These are phyloP conservation scores for Phyto melanocephala DNA, from an alignment of 2,888 invertebrate species.

Conservation along the genomic window DNA sequence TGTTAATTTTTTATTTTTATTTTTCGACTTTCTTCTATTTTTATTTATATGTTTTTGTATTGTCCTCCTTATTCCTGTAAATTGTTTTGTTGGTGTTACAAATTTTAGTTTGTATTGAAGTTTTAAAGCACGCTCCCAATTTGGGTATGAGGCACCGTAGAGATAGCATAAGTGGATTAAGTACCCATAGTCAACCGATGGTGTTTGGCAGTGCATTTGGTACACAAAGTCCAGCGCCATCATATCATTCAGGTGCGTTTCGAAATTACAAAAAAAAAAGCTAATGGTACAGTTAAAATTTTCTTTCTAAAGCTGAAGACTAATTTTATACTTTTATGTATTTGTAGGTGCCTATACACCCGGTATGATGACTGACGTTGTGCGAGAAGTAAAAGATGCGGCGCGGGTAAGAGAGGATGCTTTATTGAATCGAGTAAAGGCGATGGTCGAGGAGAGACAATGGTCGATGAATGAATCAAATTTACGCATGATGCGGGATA, in stretches of 20 bases:
- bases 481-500: constrained; percentile 77
- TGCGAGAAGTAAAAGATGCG: constrained; percentile 86
- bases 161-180: constrained; percentile 80
- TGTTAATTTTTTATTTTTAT: constrained; percentile 55
- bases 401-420: constrained; percentile 86
- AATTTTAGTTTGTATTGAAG: constrained; percentile 81
- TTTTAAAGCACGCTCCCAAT: constrained; percentile 81
- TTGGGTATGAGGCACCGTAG: constrained; percentile 81
- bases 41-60: constrained; percentile 57
- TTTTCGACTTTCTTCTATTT: constrained; percentile 66
- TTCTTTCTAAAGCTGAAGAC: too few species aligned
- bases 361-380: constrained; percentile 86
- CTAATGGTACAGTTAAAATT: too few species aligned
- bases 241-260: constrained; percentile 79
- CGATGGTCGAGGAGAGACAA: constrained; percentile 78
- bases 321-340: constrained; percentile 7
- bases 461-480: constrained; percentile 78
- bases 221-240: constrained; percentile 79
- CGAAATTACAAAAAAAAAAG: background rate
- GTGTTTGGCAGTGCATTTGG: constrained; percentile 78
- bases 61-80: constrained; percentile 65
- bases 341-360: constrained; percentile 82
- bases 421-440: constrained; percentile 79
- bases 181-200: constrained; percentile 79
- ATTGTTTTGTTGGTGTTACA: constrained; percentile 63